These are phyloP conservation scores for Brachypodius melanocephalos DNA, from an alignment of 2,113 vertebrate genomes.

Conservation along the genomic window DNA sequence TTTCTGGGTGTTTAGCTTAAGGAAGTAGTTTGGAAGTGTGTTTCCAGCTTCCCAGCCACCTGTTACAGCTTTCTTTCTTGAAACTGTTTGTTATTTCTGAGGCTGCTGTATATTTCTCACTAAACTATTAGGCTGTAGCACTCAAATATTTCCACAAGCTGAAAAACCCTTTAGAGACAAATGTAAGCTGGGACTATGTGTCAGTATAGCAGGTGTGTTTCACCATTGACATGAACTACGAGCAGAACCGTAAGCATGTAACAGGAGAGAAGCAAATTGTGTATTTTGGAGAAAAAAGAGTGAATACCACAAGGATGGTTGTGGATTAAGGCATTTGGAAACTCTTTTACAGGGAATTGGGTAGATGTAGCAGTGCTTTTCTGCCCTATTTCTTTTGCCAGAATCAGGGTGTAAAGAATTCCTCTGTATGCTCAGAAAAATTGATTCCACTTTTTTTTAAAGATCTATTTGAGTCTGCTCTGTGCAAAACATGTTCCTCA, in stretches of 20 bases:
- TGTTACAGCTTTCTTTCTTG: neutral
- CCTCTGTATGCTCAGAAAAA: neutral
- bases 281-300: neutral
- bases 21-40: neutral
- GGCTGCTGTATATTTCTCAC: neutral
- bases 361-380: neutral
- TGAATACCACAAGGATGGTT: neutral
- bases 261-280: neutral
- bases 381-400: neutral
- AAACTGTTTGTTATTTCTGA: neutral
- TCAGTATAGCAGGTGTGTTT: neutral
- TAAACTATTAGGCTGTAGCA: neutral
- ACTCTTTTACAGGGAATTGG: neutral
- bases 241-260: neutral
- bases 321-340: neutral
- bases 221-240: neutral
- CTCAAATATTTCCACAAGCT: neutral
- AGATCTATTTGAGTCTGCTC: neutral
- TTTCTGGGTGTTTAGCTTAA: neutral
- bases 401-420: neutral
- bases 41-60: neutral
- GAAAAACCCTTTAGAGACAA: neutral
- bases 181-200: neutral
- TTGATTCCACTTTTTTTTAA: neutral
- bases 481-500: neutral